Conservation (phyloP, 2,113 vertebrate genomes). For the Porphyrio hochstetteri region DNA sequence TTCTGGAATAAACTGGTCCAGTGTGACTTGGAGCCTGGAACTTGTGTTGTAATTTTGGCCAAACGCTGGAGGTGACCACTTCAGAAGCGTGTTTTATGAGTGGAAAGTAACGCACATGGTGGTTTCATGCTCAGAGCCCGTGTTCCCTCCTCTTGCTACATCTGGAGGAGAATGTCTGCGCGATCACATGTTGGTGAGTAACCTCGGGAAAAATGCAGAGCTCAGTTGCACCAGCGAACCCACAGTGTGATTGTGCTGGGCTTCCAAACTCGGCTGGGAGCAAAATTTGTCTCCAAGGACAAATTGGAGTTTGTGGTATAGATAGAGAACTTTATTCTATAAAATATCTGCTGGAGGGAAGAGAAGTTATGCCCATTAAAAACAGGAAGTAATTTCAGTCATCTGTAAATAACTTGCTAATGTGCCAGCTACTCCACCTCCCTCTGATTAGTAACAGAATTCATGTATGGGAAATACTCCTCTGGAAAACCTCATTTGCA, state of each 20-base stretch:
- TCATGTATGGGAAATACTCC: neutral
- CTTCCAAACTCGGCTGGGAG: neutral
- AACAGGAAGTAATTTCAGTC: slow-evolving; percentile 15
- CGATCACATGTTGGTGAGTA: slow-evolving; percentile 59
- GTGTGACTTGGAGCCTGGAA: neutral
- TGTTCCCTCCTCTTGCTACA: slow-evolving; percentile 42
- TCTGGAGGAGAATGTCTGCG: slow-evolving; percentile 51
- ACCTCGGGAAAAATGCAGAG: slow-evolving; percentile 40
- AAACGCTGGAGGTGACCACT: slow-evolving; percentile 24
- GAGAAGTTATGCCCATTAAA: neutral
- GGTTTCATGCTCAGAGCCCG: slow-evolving; percentile 14
- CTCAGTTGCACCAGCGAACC: neutral
- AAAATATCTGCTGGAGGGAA: neutral
- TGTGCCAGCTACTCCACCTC: neutral
- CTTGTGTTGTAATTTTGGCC: slow-evolving; percentile 9
- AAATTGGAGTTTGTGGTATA: neutral
- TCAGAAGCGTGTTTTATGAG: neutral
- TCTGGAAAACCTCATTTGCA: neutral
- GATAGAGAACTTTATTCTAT: neutral
- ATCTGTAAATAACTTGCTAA: neutral
- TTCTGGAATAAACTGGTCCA: slow-evolving; percentile 17
- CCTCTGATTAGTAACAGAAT: neutral
- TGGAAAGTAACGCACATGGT: neutral
- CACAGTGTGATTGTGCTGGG: neutral
- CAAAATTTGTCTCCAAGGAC: neutral